Base-by-base conservation (phyloP, 2,888 invertebrate species). In the Neocrepidodera transversa region DNA sequence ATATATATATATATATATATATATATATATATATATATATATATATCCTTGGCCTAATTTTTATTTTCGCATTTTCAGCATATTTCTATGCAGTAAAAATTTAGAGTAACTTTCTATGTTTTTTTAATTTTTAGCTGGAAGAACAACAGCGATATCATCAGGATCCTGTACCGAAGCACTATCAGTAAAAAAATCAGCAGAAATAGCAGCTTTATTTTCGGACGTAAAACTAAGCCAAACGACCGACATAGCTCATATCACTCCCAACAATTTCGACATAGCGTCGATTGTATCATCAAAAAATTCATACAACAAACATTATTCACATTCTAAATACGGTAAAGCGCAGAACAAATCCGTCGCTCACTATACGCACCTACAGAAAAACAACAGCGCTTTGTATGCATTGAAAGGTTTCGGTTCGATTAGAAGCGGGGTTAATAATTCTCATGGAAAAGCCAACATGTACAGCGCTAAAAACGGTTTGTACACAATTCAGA, bases 121-220 rank as follows among this genome's bases (percentile, higher is more conserved):
- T n/a, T n/a, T n/a, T n/a, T n/a, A n/a, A n/a, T 32, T 66, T 65
- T 14, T 48, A 70, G 70, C 38, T 23, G 54, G 62, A 1, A 62
- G 64, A 49, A 63, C 66, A 6, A 68, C 74, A 8, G 65, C 74
- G 5, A 67, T 73, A 10, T 63, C 71, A 2, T 62, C 73, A 2
- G 73, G 71, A 3, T 69, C 64, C 8, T 74, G 71, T 57, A 69
- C 73, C 49, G 91, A 91, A 70, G 91, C 92, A 0, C 80, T 93
- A 0, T 91, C 92, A 52, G 91, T 93, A 20, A 93, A 93, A 78
- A 93, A 93, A 76, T 91, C 91, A 1, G 93, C 93, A 0, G 93
- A 93, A 78, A 93, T 93, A 71, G 93, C 93, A 0, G 93, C 93
- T 0, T 81, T 93, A 20, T 93, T 94, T 76, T 90, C 91, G 0